A percentile compares a stretch with the other conserved stretches of the same genome.
These are phyloP conservation scores for Epistrophe grossulariae DNA, from an alignment of 2,888 invertebrate genomes.

Conservation along the genomic window DNA sequence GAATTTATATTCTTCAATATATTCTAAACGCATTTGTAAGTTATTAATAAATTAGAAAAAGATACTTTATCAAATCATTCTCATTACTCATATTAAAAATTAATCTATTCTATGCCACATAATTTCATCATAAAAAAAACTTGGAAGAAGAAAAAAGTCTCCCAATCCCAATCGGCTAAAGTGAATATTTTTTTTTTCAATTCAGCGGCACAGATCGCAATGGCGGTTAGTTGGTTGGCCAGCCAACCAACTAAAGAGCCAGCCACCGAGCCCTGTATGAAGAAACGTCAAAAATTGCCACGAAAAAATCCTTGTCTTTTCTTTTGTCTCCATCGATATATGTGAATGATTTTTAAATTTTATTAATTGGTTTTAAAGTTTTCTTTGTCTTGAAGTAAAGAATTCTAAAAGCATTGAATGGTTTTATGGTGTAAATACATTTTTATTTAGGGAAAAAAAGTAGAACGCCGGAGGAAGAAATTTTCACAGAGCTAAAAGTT, in stretches of 20 bases:
- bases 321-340: constrained; percentile 28
- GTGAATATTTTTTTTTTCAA: constrained; percentile 51
- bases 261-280: constrained; percentile 46
- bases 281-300: constrained; percentile 74
- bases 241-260: constrained; percentile 26
- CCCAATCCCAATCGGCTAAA: constrained; percentile 50
- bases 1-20: constrained; percentile 62
- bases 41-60: constrained; percentile 31
- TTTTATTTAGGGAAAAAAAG: constrained; percentile 44
- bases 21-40: constrained; percentile 70
- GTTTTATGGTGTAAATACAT: constrained; percentile 49
- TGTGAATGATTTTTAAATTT: constrained; percentile 57
- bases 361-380: constrained; percentile 16
- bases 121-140: constrained; percentile 26
- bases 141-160: constrained; percentile 37
- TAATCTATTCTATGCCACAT: constrained; percentile 10
- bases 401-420: constrained; percentile 25
- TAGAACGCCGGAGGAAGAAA: constrained; percentile 65
- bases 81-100: constrained; percentile 12
- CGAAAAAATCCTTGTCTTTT: constrained; percentile 62
- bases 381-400: not conserved
- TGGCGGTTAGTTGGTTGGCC: constrained; percentile 68
- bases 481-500: constrained; percentile 73
- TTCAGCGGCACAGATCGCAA: constrained; percentile 67
- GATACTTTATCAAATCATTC: not conserved